Percentiles rank a stretch among this genome's conserved stretches.
These are phyloP conservation scores for Proteles cristata DNA, from an alignment of 2,113 vertebrate species.

Conservation along the genomic window DNA sequence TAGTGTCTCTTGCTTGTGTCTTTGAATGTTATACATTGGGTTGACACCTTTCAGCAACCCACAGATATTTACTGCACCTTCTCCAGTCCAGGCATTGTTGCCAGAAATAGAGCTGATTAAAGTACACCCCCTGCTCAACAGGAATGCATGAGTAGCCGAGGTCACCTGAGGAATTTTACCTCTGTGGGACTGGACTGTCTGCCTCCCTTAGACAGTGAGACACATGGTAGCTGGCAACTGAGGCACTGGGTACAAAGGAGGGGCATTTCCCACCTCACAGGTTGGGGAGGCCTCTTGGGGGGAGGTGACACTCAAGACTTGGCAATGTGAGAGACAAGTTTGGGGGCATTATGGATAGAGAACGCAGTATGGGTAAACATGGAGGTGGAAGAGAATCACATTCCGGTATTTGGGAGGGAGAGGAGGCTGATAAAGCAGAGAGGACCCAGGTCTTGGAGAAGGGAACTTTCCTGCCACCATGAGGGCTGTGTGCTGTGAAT, in stretches of 20 bases:
- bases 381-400: fast-evolving
- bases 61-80: background rate
- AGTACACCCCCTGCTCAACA: background rate
- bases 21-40: background rate
- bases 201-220: background rate
- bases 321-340: background rate
- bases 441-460: background rate
- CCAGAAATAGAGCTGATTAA: background rate
- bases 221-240: background rate
- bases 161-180: background rate
- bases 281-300: background rate
- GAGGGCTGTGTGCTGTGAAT: background rate
- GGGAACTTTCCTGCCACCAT: background rate
- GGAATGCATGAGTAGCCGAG: background rate
- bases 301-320: background rate
- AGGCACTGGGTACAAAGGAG: background rate
- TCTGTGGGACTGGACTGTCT: background rate
- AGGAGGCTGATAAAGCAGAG: background rate
- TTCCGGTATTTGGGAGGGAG: background rate
- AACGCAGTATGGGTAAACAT: background rate
- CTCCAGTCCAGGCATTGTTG: background rate
- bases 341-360: background rate
- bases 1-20: background rate
- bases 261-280: background rate
- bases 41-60: background rate